Evolutionary conservation across 2,888 invertebrate genomes (phyloP).

Genomic region (Apamea crenata): DNA sequence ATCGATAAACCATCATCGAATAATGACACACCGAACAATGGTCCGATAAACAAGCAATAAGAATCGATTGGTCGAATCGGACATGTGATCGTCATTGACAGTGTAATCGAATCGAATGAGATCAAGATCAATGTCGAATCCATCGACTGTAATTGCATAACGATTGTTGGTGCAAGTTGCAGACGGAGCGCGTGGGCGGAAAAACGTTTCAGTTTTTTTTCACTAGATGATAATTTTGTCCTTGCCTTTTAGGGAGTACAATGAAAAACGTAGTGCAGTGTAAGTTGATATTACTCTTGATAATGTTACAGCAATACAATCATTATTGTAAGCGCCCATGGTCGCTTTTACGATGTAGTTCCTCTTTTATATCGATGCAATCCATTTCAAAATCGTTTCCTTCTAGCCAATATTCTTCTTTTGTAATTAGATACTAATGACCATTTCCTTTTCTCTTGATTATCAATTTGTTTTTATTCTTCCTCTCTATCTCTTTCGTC

Average conservation of each 20-base stretch:
- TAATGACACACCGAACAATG: constrained; percentile 64
- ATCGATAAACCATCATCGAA: constrained; percentile 61
- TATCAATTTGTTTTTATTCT: not conserved
- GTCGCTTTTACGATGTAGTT: not conserved
- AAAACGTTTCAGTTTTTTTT: not conserved
- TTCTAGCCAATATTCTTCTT: not conserved
- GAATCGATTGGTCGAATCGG: constrained; percentile 70
- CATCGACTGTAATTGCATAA: constrained; percentile 72
- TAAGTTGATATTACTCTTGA: not conserved
- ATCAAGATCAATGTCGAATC: constrained; percentile 84
- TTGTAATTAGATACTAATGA: not conserved
- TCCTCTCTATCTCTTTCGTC: not conserved
- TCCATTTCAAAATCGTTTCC: not conserved
- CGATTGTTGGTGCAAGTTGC: constrained; percentile 59
- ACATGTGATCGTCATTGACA: constrained; percentile 72
- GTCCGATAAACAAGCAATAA: constrained; percentile 64
- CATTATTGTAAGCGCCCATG: not conserved
- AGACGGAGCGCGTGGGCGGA: constrained; percentile 49
- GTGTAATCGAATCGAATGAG: constrained; percentile 79
- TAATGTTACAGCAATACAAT: not conserved
- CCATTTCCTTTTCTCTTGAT: not conserved
- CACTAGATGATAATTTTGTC: not conserved
- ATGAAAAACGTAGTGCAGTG: not conserved
- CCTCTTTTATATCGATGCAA: not conserved
- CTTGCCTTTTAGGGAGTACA: not conserved